These are phyloP conservation scores for Xylocopa sonorina DNA, from an alignment of 1,140 invertebrate genomes.

Conservation along the genomic window DNA sequence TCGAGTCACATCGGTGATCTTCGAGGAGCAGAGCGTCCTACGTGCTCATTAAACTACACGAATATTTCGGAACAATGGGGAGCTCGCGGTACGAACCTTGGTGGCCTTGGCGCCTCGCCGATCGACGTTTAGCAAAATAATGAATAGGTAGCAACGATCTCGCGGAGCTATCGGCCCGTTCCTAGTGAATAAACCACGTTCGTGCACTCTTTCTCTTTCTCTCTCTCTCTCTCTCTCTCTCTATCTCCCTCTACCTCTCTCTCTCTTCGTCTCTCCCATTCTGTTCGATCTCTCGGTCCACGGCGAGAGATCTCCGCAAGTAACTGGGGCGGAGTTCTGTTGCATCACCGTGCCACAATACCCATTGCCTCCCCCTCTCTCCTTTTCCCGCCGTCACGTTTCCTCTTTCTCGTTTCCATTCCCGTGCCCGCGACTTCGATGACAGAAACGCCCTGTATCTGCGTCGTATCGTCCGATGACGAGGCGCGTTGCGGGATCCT, in stretches of 20 bases:
- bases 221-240: constrained; percentile 28
- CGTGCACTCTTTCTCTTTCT: constrained; percentile 46
- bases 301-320: constrained; percentile 59
- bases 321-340: constrained; percentile 77
- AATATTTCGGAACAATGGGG: constrained; percentile 70
- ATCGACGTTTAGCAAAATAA: constrained; percentile 74
- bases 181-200: constrained; percentile 61
- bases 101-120: constrained; percentile 70
- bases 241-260: constrained; percentile 35
- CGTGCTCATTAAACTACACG: constrained; percentile 34
- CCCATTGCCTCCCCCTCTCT: constrained; percentile 28
- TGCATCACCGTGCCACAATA: constrained; percentile 70
- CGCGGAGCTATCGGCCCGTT: constrained; percentile 64
- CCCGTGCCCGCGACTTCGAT: constrained; percentile 12
- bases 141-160: constrained; percentile 72
- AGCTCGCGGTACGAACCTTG: constrained; percentile 26
- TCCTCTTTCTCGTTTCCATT: constrained; percentile 19
- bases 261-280: background rate
- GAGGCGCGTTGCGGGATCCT: constrained; percentile 45
- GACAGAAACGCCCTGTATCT: constrained; percentile 49
- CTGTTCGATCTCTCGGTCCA: constrained; percentile 23
- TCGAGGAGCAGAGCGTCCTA: constrained; percentile 37
- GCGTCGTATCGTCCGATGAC: constrained; percentile 55
- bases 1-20: background rate
- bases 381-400: background rate